Conservation (phyloP, 1,140 invertebrate species). For the Yoshiicerus persimilis region DNA sequence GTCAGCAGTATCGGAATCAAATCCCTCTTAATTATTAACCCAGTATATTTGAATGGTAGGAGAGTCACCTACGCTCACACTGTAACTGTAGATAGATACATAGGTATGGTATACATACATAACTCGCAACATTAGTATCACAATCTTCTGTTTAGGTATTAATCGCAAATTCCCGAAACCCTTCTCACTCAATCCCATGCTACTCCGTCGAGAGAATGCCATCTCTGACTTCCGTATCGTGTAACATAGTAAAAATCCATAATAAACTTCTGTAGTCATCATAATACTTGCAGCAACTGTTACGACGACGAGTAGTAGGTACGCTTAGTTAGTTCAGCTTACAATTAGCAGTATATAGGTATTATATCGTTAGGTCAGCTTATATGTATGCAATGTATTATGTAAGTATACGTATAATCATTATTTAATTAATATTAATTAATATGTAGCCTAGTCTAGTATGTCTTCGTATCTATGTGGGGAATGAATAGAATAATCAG, state of each 20-base stretch:
- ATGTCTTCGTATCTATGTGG: background rate
- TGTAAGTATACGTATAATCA: background rate
- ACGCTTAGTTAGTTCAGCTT: background rate
- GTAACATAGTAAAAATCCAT: conserved; percentile 17
- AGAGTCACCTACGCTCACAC: background rate
- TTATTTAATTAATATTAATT: background rate
- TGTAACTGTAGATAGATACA: background rate
- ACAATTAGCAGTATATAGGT: background rate
- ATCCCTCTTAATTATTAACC: background rate
- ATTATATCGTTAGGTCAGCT: background rate
- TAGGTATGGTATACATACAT: background rate
- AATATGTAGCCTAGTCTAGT: background rate
- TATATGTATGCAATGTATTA: background rate
- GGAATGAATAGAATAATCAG: conserved; percentile 14
- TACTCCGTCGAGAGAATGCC: background rate
- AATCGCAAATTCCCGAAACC: conserved; percentile 2
- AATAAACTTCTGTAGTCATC: conserved; percentile 14
- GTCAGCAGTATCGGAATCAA: background rate
- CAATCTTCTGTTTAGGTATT: conserved; percentile 2
- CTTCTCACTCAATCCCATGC: background rate
- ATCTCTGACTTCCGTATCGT: conserved; percentile 1
- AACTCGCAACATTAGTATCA: conserved; percentile 20
- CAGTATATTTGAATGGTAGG: background rate
- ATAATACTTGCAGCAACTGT: conserved; percentile 11
- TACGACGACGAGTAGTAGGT: background rate